Percentiles rank a stretch among this genome's conserved stretches.
phyloP scores from a whole-genome alignment of 64 coral and sea anemone genomes.

The Dendrophyllia cribrosa region DNA sequence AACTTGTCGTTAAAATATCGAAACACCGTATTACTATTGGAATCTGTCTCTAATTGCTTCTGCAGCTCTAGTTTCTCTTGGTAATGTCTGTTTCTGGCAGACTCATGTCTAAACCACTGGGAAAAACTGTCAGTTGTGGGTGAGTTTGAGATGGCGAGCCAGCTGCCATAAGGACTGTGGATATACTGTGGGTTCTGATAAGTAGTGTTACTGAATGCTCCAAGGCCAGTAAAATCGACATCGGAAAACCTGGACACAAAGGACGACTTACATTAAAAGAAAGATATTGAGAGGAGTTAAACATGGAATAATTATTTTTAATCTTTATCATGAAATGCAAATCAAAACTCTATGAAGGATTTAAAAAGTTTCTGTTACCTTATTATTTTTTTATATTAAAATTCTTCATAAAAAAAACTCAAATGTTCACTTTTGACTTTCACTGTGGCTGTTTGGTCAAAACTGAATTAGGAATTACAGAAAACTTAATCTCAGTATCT shows the following conservation, averaged over 20 bases:
- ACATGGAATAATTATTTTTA: no score
- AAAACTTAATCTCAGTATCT: no score
- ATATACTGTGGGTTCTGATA: conserved; percentile 81
- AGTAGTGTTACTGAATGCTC: conserved; percentile 23
- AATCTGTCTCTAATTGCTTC: conserved; percentile 72
- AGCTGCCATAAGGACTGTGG: conserved; percentile 87
- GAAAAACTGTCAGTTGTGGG: conserved; percentile 72
- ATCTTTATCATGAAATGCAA: no score
- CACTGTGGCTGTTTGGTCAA: no score
- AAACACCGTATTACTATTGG: conserved; percentile 76
- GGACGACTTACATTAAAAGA: not conserved
- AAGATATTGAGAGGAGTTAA: no score
- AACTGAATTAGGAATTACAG: no score
- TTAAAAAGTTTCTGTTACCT: no score
- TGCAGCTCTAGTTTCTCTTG: conserved; percentile 64
- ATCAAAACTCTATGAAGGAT: no score
- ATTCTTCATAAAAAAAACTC: no score
- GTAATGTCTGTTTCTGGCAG: conserved; percentile 55
- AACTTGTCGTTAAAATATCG: conserved; percentile 79
- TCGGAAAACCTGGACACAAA: conserved; percentile 71
- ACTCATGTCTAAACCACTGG: conserved; percentile 75
- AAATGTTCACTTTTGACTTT: no score
- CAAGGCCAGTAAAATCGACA: conserved; percentile 77
- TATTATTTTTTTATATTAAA: no score
- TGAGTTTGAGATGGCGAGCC: conserved; percentile 75